These are phyloP conservation scores for Stenolophus ochropezus DNA, from an alignment of 2,888 invertebrate species.

Conservation along the genomic window DNA sequence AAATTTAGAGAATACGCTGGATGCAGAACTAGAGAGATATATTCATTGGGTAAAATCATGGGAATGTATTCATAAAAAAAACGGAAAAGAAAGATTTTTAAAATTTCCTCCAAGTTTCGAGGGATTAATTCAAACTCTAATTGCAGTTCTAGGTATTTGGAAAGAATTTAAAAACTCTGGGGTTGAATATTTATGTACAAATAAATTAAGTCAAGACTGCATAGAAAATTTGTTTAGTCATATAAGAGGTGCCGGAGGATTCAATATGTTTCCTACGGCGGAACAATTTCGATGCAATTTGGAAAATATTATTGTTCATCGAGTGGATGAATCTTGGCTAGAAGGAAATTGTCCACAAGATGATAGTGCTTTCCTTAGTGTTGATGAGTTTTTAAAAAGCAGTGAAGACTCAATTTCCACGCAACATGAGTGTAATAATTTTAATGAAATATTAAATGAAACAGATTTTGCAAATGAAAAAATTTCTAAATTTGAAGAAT, in stretches of 20 bases:
- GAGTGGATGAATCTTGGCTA: no score
- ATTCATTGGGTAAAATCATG: neutral
- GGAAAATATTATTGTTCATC: no score
- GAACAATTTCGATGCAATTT: no score
- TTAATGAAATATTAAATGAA: neutral
- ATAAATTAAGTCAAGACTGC: neutral
- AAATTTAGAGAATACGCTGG: neutral
- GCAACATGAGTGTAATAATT: neutral
- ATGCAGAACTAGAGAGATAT: neutral
- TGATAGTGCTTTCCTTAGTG: no score
- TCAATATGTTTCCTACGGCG: no score
- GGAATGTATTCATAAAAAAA: slow-evolving; percentile 3
- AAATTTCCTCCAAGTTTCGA: neutral
- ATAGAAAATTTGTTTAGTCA: neutral
- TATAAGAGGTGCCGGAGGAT: no score
- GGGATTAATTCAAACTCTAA: neutral
- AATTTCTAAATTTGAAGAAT: no score
- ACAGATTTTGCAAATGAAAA: no score
- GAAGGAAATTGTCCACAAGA: no score
- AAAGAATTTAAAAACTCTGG: neutral
- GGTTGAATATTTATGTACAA: no score
- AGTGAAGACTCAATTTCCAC: no score
- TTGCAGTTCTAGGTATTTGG: neutral
- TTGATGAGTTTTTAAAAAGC: no score
- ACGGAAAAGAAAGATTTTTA: neutral